These are phyloP conservation scores for Drosophila guanche DNA, from an alignment of 1,140 invertebrate species.

Conservation along the genomic window DNA sequence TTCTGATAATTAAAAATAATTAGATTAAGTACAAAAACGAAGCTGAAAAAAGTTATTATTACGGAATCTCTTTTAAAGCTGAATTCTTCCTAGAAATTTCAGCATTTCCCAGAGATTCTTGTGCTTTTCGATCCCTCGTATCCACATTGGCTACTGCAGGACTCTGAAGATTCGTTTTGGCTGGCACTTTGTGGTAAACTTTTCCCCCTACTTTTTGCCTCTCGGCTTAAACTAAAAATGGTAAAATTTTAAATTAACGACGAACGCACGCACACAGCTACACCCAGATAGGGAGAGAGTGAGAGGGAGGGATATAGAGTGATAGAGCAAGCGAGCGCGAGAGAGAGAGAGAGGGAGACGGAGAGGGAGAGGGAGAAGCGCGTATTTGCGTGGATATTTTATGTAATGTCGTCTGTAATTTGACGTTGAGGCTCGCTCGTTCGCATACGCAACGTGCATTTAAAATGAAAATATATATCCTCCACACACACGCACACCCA, in stretches of 20 bases:
- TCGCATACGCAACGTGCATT: slow-evolving; percentile 61
- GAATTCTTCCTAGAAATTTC: no score
- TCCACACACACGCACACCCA: slow-evolving; percentile 15
- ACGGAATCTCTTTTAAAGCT: no score
- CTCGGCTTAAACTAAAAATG: slow-evolving; percentile 68
- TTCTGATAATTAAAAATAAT: no score
- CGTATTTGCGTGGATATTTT: slow-evolving; percentile 50
- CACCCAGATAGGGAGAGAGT: slow-evolving; percentile 11
- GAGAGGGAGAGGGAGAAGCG: slow-evolving; percentile 8
- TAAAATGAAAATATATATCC: slow-evolving; percentile 63
- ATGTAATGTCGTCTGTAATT: slow-evolving; percentile 76
- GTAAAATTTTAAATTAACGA: slow-evolving; percentile 72
- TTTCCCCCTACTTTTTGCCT: slow-evolving; percentile 27
- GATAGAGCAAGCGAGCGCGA: slow-evolving; percentile 23
- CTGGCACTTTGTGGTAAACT: slow-evolving; percentile 11
- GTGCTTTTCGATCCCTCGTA: no score
- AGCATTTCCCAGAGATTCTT: no score
- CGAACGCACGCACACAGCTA: slow-evolving; percentile 30
- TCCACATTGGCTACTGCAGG: background rate
- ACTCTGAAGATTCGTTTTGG: slow-evolving; percentile 31
- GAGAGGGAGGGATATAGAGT: slow-evolving; percentile 16
- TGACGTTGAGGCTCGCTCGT: slow-evolving; percentile 42
- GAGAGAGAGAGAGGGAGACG: no score
- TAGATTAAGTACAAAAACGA: no score
- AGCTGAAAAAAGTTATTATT: no score